These are phyloP conservation scores for Phataginus tetradactyla DNA, from an alignment of 2,797 vertebrate genomes.

Conservation along the genomic window DNA sequence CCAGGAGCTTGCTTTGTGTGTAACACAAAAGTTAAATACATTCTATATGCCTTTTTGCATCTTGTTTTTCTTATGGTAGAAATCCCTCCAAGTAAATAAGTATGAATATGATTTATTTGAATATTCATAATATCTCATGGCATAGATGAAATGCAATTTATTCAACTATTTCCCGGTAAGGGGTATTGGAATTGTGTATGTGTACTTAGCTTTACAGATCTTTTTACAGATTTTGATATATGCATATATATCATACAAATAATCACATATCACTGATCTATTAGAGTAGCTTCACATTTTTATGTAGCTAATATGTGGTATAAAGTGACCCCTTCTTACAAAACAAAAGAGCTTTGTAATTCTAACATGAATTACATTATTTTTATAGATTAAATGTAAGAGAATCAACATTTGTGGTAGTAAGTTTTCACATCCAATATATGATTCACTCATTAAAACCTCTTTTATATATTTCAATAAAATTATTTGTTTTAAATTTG, in stretches of 20 bases:
- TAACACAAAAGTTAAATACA: background rate
- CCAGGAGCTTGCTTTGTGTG: background rate
- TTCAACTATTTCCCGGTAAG: background rate
- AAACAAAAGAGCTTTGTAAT: slow-evolving; percentile 9
- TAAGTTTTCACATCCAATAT: background rate
- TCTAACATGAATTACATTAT: background rate
- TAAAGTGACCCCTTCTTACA: background rate
- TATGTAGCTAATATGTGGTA: background rate
- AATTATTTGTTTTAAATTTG: background rate
- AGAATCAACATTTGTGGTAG: background rate
- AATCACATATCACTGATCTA: background rate
- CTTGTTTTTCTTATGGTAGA: background rate
- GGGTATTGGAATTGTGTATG: background rate
- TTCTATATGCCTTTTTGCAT: background rate
- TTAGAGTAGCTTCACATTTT: background rate
- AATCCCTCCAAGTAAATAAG: background rate
- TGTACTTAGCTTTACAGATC: background rate
- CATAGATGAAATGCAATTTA: background rate
- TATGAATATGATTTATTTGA: background rate
- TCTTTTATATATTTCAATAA: background rate
- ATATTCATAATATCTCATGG: background rate
- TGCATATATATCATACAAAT: background rate
- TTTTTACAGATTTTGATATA: background rate
- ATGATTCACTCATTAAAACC: background rate
- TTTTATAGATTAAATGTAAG: background rate